These are phyloP conservation scores for Rutilus rutilus DNA, from an alignment of 2,113 vertebrate species.

Conservation along the genomic window DNA sequence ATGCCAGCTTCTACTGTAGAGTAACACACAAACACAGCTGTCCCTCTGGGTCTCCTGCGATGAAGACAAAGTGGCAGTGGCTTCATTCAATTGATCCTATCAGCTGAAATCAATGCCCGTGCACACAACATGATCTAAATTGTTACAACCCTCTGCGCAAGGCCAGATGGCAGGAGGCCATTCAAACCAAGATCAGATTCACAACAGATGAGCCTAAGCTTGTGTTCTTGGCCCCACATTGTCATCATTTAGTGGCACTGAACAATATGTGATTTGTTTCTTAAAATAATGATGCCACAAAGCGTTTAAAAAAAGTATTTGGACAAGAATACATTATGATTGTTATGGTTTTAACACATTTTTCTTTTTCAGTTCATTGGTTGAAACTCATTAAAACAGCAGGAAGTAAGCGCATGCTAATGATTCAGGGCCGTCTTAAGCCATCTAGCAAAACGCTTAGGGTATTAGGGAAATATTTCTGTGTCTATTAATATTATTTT, in stretches of 20 bases:
- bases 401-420: neutral
- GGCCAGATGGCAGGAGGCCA: neutral
- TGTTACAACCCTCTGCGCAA: neutral
- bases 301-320: neutral
- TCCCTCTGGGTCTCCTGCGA: slow-evolving; percentile 16
- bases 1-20: slow-evolving; percentile 35
- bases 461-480: neutral
- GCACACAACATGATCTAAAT: neutral
- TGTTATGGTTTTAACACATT: neutral
- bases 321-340: slow-evolving; percentile 14
- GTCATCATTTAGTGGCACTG: neutral
- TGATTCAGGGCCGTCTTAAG: slow-evolving; percentile 15
- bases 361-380: slow-evolving; percentile 6
- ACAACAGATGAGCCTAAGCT: neutral
- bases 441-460: neutral
- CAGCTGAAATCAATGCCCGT: slow-evolving; percentile 29
- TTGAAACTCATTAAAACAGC: slow-evolving; percentile 25
- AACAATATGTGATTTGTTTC: neutral
- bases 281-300: neutral
- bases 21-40: slow-evolving; percentile 30
- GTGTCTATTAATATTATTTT: neutral
- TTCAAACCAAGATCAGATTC: neutral
- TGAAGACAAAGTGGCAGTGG: slow-evolving; percentile 21
- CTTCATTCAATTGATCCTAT: slow-evolving; percentile 17
- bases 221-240: neutral